Evolutionary conservation across 2,797 vertebrate genomes (phyloP).

Genomic region (Sebastes variabilis): DNA sequence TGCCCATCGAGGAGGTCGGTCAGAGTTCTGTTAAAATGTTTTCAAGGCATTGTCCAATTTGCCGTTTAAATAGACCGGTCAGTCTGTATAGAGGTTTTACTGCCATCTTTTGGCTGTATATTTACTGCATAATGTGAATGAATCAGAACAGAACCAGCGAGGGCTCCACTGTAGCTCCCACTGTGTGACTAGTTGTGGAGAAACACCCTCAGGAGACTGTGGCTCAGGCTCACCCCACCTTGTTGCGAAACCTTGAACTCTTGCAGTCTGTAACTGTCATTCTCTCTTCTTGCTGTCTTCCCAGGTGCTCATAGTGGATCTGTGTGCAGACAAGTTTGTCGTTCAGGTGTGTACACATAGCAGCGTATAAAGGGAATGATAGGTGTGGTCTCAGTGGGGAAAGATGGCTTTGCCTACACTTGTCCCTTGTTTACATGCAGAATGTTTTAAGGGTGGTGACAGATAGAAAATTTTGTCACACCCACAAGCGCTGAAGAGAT

Average conservation of each 20-base stretch:
- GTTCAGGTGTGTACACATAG: slow-evolving; percentile 88
- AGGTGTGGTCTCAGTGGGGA: slow-evolving; percentile 46
- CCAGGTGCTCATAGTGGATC: slow-evolving; percentile 97
- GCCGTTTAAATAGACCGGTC: background rate
- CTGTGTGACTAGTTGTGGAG: background rate
- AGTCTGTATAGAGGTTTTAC: background rate
- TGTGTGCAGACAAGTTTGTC: slow-evolving; percentile 93
- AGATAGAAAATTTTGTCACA: background rate
- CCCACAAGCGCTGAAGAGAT: background rate
- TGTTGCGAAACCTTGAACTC: slow-evolving; percentile 3
- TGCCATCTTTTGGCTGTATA: background rate
- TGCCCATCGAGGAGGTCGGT: slow-evolving; percentile 96
- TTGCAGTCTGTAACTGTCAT: slow-evolving; percentile 29
- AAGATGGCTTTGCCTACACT: slow-evolving; percentile 52
- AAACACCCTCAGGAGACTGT: background rate
- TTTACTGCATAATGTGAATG: background rate
- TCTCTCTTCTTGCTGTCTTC: slow-evolving; percentile 33
- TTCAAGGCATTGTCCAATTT: background rate
- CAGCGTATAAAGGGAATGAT: slow-evolving; percentile 16
- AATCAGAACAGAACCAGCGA: background rate
- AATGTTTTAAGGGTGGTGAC: slow-evolving; percentile 40
- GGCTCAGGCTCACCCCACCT: background rate
- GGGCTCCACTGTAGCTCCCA: too few species aligned
- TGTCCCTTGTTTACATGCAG: slow-evolving; percentile 36
- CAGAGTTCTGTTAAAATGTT: background rate